Evolutionary conservation across 2,113 vertebrate species (phyloP), one percentile per base, ranked within the genome.

Genomic region (Symphodus melops): DNA sequence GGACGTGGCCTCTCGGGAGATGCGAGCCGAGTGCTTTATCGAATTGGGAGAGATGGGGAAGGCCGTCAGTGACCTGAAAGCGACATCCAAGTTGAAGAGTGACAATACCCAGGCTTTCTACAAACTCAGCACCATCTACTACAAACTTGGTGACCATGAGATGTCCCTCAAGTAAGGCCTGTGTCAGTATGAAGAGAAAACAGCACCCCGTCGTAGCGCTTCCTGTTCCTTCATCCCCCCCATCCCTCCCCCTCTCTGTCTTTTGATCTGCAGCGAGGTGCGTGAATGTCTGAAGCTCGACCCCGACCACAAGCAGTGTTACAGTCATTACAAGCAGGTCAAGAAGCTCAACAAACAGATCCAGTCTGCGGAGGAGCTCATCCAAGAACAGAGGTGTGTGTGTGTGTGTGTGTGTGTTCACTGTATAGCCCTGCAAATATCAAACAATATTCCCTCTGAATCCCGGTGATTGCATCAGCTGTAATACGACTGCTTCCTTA

Each of bases 321-420:
- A 96, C 91, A 94, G 95, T 80, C 97, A 98, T 70, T 99, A 99
- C 93, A 99, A 99, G 72, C 95, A 96, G 92, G 97, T 99, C 23
- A 99, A 99, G 93, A 99, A 99, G 86, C 96, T 99, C 75, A 98
- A 95, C 90, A 99, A 99, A 68, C 96, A 97, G 90, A 96, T 99
- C 0, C 89, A 91, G 71, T 93, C 96, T 68, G 97, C 96, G 5
- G 98, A 99, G 84, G 96, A 97, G 36, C 91, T 97, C 48, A 97
- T 99, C 81, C 92, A 94, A 89, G 95, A 97, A 80, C 93, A 96
- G 93, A 97, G 96, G 98, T 98, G 66, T 12, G 85, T 84, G 41
- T 67, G 52, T 46, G 44, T 55, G 21, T 42, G 13, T 54, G 54
- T 51, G 20, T 66, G 41, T 96, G 72, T 63, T 55, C 72, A 20